Conservation (phyloP, 2,113 vertebrate species). For the Mirounga angustirostris region DNA sequence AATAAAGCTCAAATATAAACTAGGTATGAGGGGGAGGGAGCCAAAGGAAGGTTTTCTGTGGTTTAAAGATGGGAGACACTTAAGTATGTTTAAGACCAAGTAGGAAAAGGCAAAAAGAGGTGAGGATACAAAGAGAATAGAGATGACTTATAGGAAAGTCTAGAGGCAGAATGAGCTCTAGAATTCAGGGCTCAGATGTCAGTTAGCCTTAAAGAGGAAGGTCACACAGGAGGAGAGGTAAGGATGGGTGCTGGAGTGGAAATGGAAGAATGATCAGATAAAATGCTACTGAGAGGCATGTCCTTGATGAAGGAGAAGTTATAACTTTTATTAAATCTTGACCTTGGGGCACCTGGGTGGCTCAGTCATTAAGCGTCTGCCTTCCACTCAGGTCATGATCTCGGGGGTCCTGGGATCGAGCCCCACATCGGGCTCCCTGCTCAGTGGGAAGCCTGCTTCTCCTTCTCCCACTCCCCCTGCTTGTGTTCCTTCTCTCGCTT, state of each 20-base stretch:
- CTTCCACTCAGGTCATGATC: too few species aligned
- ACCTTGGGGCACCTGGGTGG: too few species aligned
- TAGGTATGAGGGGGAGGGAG: background rate
- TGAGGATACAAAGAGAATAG: background rate
- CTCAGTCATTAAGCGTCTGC: too few species aligned
- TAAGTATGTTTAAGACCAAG: background rate
- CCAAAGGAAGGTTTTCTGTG: background rate
- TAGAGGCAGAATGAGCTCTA: background rate
- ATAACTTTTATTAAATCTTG: background rate
- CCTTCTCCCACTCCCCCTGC: too few species aligned
- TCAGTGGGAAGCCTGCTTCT: too few species aligned
- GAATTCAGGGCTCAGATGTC: background rate
- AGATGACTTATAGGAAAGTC: background rate
- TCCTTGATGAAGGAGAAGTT: background rate
- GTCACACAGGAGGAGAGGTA: background rate
- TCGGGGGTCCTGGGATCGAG: too few species aligned
- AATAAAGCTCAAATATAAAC: background rate
- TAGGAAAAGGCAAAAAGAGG: background rate
- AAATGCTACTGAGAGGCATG: background rate
- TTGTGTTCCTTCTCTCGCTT: too few species aligned
- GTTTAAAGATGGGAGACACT: background rate
- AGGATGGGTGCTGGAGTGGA: background rate
- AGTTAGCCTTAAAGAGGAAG: background rate
- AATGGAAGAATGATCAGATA: background rate
- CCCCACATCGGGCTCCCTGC: too few species aligned